Evolutionary conservation across 2,888 invertebrate species (phyloP).

Genomic region (Craniophora ligustri): DNA sequence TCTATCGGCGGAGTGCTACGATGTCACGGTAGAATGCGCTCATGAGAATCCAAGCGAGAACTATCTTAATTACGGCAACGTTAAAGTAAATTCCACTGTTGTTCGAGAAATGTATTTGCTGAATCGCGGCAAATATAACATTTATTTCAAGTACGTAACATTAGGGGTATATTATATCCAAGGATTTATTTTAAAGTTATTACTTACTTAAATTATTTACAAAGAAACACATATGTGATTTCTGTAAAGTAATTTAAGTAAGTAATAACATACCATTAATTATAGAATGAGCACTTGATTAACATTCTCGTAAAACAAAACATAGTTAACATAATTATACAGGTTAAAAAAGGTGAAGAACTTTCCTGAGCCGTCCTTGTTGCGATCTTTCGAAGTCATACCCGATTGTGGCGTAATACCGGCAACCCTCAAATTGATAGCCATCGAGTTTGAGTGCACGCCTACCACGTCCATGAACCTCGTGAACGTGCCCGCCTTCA

Average conservation of each 20-base stretch:
- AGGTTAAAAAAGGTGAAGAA: constrained; percentile 83
- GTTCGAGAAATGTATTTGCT: constrained; percentile 81
- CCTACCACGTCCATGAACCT: constrained; percentile 81
- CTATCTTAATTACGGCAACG: constrained; percentile 87
- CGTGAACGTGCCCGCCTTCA: constrained; percentile 77
- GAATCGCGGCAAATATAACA: constrained; percentile 89
- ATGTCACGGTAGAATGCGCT: constrained; percentile 87
- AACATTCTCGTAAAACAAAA: neutral
- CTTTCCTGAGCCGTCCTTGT: constrained; percentile 79
- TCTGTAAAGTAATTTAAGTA: too few species aligned
- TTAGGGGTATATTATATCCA: neutral
- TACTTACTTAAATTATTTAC: too few species aligned
- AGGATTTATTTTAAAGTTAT: too few species aligned
- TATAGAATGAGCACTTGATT: too few species aligned
- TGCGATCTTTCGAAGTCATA: constrained; percentile 73
- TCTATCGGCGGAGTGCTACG: constrained; percentile 89
- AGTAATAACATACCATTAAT: too few species aligned
- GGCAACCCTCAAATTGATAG: constrained; percentile 64
- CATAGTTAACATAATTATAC: neutral
- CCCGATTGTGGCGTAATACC: constrained; percentile 77
- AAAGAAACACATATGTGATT: too few species aligned
- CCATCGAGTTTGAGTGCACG: constrained; percentile 78
- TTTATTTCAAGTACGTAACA: constrained; percentile 83
- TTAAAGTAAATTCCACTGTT: constrained; percentile 87
- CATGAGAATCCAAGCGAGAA: constrained; percentile 78